These are phyloP conservation scores for Plemyria rubiginata DNA, from an alignment of 2,888 invertebrate genomes.

Conservation along the genomic window DNA sequence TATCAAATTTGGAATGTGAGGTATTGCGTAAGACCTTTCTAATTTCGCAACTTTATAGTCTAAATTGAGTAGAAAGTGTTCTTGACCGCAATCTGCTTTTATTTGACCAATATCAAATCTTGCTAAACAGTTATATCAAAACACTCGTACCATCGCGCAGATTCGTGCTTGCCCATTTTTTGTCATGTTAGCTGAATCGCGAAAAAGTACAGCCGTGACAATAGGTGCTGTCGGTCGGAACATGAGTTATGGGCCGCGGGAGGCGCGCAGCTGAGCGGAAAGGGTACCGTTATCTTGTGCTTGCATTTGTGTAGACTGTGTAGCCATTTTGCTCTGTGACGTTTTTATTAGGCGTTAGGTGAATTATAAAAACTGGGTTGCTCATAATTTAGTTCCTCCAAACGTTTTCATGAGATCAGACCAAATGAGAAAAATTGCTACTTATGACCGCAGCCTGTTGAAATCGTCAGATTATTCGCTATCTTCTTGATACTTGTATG, in stretches of 20 bases:
- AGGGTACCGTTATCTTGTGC: conserved; percentile 37
- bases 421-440: not conserved
- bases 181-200: conserved; percentile 48
- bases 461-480: not conserved
- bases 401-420: conserved; percentile 8
- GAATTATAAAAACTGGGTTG: conserved; percentile 12
- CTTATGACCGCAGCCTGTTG: not conserved
- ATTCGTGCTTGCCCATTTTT: conserved; percentile 24
- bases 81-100: no score
- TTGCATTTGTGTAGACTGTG: conserved; percentile 27
- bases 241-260: conserved; percentile 61
- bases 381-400: not conserved
- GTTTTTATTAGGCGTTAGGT: conserved; percentile 20
- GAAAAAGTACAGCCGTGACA: conserved; percentile 62
- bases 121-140: not conserved
- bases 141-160: conserved; percentile 14
- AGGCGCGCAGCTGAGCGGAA: conserved; percentile 50
- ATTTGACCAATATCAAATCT: no score
- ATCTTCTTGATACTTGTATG: no score
- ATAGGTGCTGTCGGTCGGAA: conserved; percentile 62
- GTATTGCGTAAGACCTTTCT: no score
- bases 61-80: no score
- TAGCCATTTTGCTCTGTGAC: conserved; percentile 23
- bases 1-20: no score
- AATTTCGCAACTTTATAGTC: no score